Conservation (phyloP, 2,113 vertebrate species). For the Onychostoma macrolepis region DNA sequence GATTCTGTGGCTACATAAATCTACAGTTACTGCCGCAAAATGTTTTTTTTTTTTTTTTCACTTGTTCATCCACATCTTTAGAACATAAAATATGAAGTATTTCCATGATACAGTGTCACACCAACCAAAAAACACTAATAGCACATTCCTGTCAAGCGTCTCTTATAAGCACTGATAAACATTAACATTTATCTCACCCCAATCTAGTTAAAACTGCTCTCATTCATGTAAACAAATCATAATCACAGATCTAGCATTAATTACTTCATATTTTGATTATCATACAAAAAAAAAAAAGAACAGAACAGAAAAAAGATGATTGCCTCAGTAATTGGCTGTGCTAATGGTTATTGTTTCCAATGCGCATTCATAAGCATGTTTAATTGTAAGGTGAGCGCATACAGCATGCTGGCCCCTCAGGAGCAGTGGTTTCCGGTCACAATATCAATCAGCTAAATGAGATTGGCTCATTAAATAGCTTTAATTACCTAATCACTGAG, state of each 20-base stretch:
- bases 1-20: neutral
- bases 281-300: slow-evolving; percentile 49
- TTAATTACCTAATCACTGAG: slow-evolving; percentile 77
- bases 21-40: neutral
- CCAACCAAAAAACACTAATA: neutral
- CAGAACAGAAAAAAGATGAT: slow-evolving; percentile 39
- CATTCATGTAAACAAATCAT: slow-evolving; percentile 41
- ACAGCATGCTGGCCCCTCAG: slow-evolving; percentile 59
- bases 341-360: slow-evolving; percentile 44
- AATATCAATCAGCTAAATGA: slow-evolving; percentile 76
- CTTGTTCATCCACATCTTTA: neutral
- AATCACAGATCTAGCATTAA: slow-evolving; percentile 53
- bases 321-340: slow-evolving; percentile 58
- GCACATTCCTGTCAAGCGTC: neutral
- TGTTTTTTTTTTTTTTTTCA: neutral
- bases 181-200: neutral
- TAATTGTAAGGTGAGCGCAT: slow-evolving; percentile 64
- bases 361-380: slow-evolving; percentile 56
- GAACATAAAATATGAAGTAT: neutral
- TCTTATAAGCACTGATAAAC: neutral
- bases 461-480: slow-evolving; percentile 73
- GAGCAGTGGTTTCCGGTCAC: slow-evolving; percentile 63
- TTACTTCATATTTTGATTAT: slow-evolving; percentile 57
- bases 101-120: neutral
- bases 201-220: neutral